These are phyloP conservation scores for Brachyhypopomus occidentalis DNA, from an alignment of 2,113 vertebrate genomes.

Conservation along the genomic window DNA sequence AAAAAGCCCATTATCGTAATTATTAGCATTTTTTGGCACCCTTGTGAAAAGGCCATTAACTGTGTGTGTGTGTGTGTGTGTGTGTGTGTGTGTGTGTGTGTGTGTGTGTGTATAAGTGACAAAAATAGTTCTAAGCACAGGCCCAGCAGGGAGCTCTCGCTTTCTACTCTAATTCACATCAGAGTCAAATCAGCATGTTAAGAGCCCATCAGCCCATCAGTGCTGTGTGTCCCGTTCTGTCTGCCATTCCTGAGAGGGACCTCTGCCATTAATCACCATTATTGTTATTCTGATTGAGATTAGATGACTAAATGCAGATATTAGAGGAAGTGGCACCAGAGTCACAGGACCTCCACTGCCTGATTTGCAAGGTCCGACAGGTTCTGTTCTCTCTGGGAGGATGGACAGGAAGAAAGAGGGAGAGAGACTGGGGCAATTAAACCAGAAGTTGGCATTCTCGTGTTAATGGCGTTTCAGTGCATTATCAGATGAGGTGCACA, in stretches of 20 bases:
- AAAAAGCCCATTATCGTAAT: constrained; percentile 57
- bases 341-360: constrained; percentile 34
- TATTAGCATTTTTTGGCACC: constrained; percentile 57
- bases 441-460: constrained; percentile 19
- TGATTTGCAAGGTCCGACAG: constrained; percentile 39
- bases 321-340: constrained; percentile 44
- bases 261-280: constrained; percentile 58
- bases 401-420: constrained; percentile 17
- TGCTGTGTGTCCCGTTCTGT: constrained; percentile 53
- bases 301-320: constrained; percentile 58
- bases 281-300: constrained; percentile 56
- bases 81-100: constrained; percentile 49
- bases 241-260: constrained; percentile 46
- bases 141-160: constrained; percentile 56
- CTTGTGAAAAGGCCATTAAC: constrained; percentile 59
- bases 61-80: constrained; percentile 43
- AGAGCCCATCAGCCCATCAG: constrained; percentile 58
- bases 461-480: neutral
- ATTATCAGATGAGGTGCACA: neutral
- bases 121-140: constrained; percentile 63
- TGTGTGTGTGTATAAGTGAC: constrained; percentile 54
- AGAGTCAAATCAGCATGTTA: constrained; percentile 63
- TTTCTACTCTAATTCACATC: constrained; percentile 64
- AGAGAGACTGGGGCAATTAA: neutral
- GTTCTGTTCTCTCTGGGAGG: constrained; percentile 10